Evolutionary conservation across 2,888 invertebrate genomes (phyloP).

Genomic region (Nemurella pictetii): DNA sequence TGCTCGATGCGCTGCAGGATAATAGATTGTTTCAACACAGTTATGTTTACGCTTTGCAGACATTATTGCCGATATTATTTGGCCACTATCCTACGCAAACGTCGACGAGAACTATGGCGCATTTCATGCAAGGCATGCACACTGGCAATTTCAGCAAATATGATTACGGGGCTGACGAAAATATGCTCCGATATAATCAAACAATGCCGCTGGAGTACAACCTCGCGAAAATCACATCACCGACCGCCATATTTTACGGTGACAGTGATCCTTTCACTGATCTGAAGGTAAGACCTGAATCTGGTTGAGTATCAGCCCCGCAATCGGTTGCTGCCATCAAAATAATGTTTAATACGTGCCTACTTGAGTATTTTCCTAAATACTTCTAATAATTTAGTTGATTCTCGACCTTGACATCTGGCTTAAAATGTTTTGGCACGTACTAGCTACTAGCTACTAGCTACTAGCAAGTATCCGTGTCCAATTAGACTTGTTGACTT

Average conservation of each 20-base stretch:
- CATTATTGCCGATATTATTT: slow-evolving; percentile 38
- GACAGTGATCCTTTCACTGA: slow-evolving; percentile 41
- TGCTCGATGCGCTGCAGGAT: neutral
- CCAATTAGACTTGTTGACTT: too few relatives aligned
- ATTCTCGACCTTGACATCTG: too few relatives aligned
- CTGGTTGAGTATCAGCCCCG: too few relatives aligned
- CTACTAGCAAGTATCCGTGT: too few relatives aligned
- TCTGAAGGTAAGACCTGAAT: slow-evolving; percentile 36
- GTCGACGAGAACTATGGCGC: slow-evolving; percentile 38
- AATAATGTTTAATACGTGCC: too few relatives aligned
- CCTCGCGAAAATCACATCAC: slow-evolving; percentile 32
- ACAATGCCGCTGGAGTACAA: slow-evolving; percentile 34
- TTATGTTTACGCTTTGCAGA: slow-evolving; percentile 34
- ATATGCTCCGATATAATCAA: slow-evolving; percentile 35
- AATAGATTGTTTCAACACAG: slow-evolving; percentile 1
- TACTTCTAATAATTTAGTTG: too few relatives aligned
- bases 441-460: too few relatives aligned
- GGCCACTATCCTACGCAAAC: slow-evolving; percentile 41
- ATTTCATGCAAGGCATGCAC: slow-evolving; percentile 41
- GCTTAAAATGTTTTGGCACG: too few relatives aligned
- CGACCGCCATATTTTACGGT: slow-evolving; percentile 40
- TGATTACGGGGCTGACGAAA: slow-evolving; percentile 36
- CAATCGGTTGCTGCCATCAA: too few relatives aligned
- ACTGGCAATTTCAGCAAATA: slow-evolving; percentile 40
- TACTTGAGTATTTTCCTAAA: too few relatives aligned